phyloP scores from a whole-genome alignment of 2,888 invertebrate genomes.

The Selenia dentaria region DNA sequence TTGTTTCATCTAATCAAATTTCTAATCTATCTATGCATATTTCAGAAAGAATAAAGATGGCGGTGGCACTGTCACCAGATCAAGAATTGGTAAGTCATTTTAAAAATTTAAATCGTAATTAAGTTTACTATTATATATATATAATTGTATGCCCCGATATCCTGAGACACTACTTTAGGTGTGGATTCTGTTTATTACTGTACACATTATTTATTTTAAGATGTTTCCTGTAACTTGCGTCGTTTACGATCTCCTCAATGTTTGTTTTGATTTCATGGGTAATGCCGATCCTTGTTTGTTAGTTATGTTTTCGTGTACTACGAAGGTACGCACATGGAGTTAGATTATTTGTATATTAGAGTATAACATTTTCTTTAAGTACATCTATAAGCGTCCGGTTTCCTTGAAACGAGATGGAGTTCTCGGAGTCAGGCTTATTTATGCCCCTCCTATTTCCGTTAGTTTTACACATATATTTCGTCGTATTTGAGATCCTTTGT shows the following conservation, averaged over 20 bases:
- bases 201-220: too few relatives aligned
- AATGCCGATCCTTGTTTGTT: slow-evolving; percentile 22
- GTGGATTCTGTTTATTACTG: too few relatives aligned
- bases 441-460: slow-evolving; percentile 47
- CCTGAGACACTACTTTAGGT: too few relatives aligned
- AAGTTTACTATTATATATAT: too few relatives aligned
- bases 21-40: too few relatives aligned
- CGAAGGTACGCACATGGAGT: too few relatives aligned
- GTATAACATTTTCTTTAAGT: not conserved
- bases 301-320: not conserved
- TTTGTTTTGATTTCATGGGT: slow-evolving; percentile 76
- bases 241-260: slow-evolving; percentile 79
- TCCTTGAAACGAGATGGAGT: slow-evolving; percentile 25
- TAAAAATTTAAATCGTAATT: too few relatives aligned
- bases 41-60: slow-evolving; percentile 71
- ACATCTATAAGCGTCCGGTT: slow-evolving; percentile 15
- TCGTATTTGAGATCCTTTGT: too few relatives aligned
- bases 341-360: not conserved
- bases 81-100: slow-evolving; percentile 89
- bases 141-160: too few relatives aligned
- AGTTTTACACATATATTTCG: too few relatives aligned
- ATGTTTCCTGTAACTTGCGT: slow-evolving; percentile 52
- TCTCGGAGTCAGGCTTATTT: slow-evolving; percentile 21
- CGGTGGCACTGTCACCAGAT: slow-evolving; percentile 90
- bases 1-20: too few relatives aligned